Base-by-base conservation (phyloP, 2,888 invertebrate species). In the Sialis fuliginosa region DNA sequence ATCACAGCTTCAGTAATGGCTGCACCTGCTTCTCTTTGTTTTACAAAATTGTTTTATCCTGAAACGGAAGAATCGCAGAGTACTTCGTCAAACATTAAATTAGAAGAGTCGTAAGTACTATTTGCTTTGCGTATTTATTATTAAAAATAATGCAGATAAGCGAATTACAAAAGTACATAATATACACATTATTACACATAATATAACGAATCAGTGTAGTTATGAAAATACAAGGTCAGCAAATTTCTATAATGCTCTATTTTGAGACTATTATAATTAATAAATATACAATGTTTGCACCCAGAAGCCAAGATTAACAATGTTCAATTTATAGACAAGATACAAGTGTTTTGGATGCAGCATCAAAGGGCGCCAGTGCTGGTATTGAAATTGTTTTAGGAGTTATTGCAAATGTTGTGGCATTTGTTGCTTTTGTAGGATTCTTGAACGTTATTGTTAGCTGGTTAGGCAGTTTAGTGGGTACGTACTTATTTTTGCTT, bases 1-100 rank as follows among this genome's bases (percentile, higher is more conserved):
- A 79, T 97, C 51, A 89, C 93, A 0, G 89, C 96, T 0, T 88
- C 89, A 51, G 83, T 97, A 1, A 95, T 97, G 95, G 89, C 93
- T 0, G 95, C 96, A 0, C 96, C 96, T 0, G 91, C 92, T 0
- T 85, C 95, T 0, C 65, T 97, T 32, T 90, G 89, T 56, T 85
- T 78, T 58, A 77, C 92, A 8, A 97, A 97, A 63, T 69, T 98
- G 0, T 73, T 93, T 56, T 83, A 86, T 68, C 97, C 97, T 0
- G 97, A 97, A 69, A 88, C 84, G 0, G 83, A 88, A 57, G 70
- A 79, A 48, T 81, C 88, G 0, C 69, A 76, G 52, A 85, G 89
- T 0, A 78, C 79, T 0, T 76, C 81, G 1, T 77, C 86, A 37
- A 84, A 83, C 50, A 81, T 96, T 46, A 67, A 77, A 53, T 66